Percentiles rank a stretch among this genome's conserved stretches.
Evolutionary conservation across 2,888 invertebrate genomes (phyloP).

Genomic region (Standfussiana lucernea): DNA sequence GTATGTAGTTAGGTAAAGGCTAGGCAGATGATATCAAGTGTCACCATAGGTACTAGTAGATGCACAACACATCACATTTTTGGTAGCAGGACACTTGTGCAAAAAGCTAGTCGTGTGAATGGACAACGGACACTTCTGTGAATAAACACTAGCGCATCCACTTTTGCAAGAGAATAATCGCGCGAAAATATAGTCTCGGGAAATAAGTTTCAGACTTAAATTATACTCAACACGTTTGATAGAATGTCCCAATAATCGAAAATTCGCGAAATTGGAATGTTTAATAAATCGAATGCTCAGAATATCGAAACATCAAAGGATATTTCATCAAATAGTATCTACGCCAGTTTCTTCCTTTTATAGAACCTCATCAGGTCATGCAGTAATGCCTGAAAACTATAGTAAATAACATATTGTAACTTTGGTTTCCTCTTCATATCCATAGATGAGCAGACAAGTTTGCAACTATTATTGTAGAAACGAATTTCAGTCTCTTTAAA

Average conservation of each 20-base stretch:
- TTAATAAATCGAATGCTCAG: background rate
- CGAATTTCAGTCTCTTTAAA: background rate
- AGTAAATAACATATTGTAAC: background rate
- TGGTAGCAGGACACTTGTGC: background rate
- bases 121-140: background rate
- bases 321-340: background rate
- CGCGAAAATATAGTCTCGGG: too few species aligned
- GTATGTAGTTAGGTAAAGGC: too few species aligned
- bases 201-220: background rate
- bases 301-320: background rate
- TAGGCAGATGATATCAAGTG: too few species aligned
- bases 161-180: background rate
- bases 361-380: background rate
- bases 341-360: background rate
- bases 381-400: background rate
- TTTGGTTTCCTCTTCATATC: background rate
- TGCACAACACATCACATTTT: background rate
- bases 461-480: background rate
- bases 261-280: background rate
- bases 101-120: background rate
- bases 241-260: background rate
- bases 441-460: background rate
- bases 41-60: background rate
- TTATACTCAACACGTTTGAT: background rate
- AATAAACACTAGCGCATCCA: background rate